phyloP scores from a whole-genome alignment of 2,797 vertebrate species.

The Sebastes hopkinsi region DNA sequence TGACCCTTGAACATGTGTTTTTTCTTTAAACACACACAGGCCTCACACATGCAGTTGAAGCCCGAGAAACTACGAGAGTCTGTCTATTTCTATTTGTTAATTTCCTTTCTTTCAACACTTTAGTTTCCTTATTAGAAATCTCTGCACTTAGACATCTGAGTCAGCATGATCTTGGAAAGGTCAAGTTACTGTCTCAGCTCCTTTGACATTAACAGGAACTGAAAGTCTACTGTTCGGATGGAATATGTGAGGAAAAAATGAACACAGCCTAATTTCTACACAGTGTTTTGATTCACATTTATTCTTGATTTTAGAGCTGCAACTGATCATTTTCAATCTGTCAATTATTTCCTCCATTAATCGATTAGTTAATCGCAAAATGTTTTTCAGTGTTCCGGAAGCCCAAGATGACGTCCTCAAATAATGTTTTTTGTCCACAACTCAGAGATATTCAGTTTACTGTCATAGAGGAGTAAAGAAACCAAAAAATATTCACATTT shows the following conservation, averaged over 20 bases:
- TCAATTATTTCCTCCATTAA: no score
- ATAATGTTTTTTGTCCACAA: not conserved
- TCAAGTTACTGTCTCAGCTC: constrained; percentile 1
- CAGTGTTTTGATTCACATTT: not conserved
- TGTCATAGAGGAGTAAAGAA: not conserved
- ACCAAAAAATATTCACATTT: not conserved
- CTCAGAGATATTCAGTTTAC: not conserved
- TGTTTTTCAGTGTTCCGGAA: not conserved
- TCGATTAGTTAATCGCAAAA: not conserved
- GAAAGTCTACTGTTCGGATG: not conserved
- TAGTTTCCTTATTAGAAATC: not conserved
- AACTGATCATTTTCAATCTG: not conserved
- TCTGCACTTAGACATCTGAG: not conserved
- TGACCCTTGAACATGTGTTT: not conserved
- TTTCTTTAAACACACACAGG: not conserved
- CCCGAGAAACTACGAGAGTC: not conserved
- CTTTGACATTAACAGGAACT: constrained; percentile 3
- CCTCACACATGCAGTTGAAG: not conserved
- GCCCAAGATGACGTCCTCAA: not conserved
- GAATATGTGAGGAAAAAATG: not conserved
- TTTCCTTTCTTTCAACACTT: not conserved
- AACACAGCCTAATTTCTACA: not conserved
- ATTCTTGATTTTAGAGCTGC: not conserved
- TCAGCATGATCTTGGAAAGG: not conserved
- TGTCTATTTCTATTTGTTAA: not conserved